Evolutionary conservation across 2,888 invertebrate genomes (phyloP).

Genomic region (Hydrotaea cyrtoneurina): DNA sequence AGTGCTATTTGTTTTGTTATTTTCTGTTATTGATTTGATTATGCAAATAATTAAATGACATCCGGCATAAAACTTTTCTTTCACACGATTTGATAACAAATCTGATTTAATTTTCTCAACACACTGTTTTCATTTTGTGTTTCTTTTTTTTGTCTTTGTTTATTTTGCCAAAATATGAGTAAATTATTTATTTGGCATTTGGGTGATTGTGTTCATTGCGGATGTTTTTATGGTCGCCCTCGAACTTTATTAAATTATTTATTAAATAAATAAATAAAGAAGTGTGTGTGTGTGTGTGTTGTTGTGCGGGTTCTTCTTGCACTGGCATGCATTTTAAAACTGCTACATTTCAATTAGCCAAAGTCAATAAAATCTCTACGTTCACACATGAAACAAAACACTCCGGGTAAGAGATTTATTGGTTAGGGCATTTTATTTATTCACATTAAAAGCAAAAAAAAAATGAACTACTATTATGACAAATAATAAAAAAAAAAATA

Average conservation of each 20-base stretch:
- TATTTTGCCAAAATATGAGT: background rate
- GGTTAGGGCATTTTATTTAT: background rate
- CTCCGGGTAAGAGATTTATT: background rate
- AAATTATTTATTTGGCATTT: background rate
- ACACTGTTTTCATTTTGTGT: background rate
- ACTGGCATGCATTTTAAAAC: background rate
- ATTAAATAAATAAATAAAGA: background rate
- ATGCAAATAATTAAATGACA: no score
- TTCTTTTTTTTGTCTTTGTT: background rate
- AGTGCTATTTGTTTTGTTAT: no score
- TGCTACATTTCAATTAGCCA: background rate
- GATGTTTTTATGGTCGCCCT: background rate
- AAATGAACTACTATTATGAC: background rate
- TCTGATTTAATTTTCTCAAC: no score
- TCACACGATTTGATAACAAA: no score
- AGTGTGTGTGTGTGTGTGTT: background rate
- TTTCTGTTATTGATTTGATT: no score
- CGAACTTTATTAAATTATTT: background rate
- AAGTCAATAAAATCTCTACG: background rate
- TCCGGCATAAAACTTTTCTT: no score
- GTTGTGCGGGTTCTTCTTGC: background rate
- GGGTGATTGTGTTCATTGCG: background rate
- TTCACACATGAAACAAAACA: background rate
- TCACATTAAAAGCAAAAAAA: background rate
- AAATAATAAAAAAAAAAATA: background rate